A percentile compares a stretch with the other conserved stretches of the same genome.
Conservation (phyloP, 2,113 vertebrate genomes). For the Dinomys branickii region DNA sequence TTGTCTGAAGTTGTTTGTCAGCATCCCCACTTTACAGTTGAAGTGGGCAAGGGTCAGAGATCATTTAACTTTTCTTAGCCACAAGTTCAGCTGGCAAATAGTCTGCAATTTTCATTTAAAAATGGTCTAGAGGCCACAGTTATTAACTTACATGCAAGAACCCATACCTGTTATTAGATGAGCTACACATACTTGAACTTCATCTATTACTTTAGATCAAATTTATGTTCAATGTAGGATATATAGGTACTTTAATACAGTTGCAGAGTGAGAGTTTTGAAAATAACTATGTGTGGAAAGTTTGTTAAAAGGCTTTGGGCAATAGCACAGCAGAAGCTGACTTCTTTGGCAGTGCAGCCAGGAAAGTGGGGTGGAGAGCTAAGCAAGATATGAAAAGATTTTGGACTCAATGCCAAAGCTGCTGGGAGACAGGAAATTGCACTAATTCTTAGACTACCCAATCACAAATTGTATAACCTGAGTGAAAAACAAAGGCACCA, state of each 20-base stretch:
- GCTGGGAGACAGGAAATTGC: not conserved
- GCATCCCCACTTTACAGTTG: not conserved
- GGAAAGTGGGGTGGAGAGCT: not conserved
- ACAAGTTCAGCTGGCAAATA: not conserved
- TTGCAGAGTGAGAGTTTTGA: not conserved
- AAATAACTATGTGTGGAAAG: conserved; percentile 7
- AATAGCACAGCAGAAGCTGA: not conserved
- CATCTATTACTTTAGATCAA: conserved; percentile 41
- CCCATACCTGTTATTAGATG: not conserved
- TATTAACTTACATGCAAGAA: not conserved
- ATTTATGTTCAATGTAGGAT: conserved; percentile 39
- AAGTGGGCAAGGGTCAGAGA: not conserved
- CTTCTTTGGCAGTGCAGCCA: not conserved
- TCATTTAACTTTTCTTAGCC: not conserved
- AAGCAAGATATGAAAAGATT: not conserved
- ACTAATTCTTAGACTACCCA: not conserved
- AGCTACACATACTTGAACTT: not conserved
- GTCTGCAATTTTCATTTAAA: conserved; percentile 1
- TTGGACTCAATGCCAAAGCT: conserved; percentile 5
- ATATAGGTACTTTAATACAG: not conserved
- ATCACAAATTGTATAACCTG: not conserved
- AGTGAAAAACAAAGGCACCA: not conserved
- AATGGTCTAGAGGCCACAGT: not conserved
- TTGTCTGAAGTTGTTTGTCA: not conserved
- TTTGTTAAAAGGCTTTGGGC: not conserved